Evolutionary conservation across 2,888 invertebrate species (phyloP), one percentile per base, ranked within the genome.

Genomic region (Crossocerus cetratus): DNA sequence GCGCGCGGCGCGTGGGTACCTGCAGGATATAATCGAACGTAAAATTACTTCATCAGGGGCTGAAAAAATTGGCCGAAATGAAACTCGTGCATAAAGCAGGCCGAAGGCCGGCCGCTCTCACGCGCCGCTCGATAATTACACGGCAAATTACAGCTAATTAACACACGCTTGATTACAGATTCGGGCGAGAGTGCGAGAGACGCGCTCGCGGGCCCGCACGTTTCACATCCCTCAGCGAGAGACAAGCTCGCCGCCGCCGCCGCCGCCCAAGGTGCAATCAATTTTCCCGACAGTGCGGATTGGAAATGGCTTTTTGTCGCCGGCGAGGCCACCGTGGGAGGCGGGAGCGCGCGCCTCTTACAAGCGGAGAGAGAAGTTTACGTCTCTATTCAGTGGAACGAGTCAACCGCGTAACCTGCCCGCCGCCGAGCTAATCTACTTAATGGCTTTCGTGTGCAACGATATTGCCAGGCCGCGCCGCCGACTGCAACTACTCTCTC

Each of bases 91-190:
- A 32, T 32, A 32, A 32, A 32, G n/a, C 8, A 16, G n/a, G 16
- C 11, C 58, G 54, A 42, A 23, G 49, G 49, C 14, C 16, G 49
- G 49, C 49, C 2, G 2, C 14, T 16, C 14, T 49, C 8, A 11
- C 49, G 16, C 16, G 22, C 16, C 49, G 61, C 59, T 65, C 42
- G 57, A 74, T 81, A 87, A 87, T 89, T 88, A 88, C 86, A 86
- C 87, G 86, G 81, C 74, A 82, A 75, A 86, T 88, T 86, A 85
- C 70, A 80, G 72, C 83, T 86, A 88, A 89, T 89, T 88, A 88
- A 87, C 86, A 82, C 82, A 84, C 83, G 32, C 8, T 32, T 87
- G 87, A 88, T 90, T 87, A 86, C 85, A 83, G 84, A 87, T 88
- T 88, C 86, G 84, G 76, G 78, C 49, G 61, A 53, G 54, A 49